phyloP scores from a whole-genome alignment of 30 jellyfish, hydroid and myxozoan species.

The Cassiopea andromeda region DNA sequence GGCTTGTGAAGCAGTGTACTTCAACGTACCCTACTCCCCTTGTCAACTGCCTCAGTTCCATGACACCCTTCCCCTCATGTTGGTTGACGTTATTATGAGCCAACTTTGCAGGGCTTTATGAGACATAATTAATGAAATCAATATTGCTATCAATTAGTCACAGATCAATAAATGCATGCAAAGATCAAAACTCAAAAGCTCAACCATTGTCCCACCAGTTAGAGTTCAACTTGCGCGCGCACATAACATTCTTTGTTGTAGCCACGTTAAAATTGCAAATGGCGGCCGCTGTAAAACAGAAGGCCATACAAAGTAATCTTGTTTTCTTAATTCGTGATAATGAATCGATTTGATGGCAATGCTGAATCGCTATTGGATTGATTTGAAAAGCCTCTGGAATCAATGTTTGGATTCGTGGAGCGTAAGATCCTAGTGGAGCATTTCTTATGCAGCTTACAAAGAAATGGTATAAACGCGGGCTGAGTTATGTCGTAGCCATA shows the following conservation, averaged over 20 bases:
- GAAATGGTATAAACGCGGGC: conserved; percentile 25
- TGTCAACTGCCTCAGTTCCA: no score
- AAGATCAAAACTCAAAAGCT: conserved; percentile 65
- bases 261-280: conserved; percentile 74
- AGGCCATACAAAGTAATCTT: not conserved
- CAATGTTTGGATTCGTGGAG: conserved; percentile 46
- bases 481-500: not conserved
- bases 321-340: not conserved
- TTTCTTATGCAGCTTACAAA: conserved; percentile 68
- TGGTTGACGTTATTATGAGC: no score
- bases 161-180: no score
- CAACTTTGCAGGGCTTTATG: no score
- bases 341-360: not conserved
- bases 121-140: no score
- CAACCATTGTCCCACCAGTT: conserved; percentile 31
- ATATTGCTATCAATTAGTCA: no score
- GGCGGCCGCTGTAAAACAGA: conserved; percentile 67
- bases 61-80: no score
- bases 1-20: no score
- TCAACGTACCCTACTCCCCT: no score
- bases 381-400: conserved; percentile 4
- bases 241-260: conserved; percentile 8
- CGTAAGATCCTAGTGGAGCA: conserved; percentile 38
- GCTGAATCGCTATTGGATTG: not conserved
- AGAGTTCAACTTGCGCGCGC: conserved; percentile 66